Evolutionary conservation across 2,797 vertebrate species (phyloP).

Genomic region (Calcarius lapponicus): DNA sequence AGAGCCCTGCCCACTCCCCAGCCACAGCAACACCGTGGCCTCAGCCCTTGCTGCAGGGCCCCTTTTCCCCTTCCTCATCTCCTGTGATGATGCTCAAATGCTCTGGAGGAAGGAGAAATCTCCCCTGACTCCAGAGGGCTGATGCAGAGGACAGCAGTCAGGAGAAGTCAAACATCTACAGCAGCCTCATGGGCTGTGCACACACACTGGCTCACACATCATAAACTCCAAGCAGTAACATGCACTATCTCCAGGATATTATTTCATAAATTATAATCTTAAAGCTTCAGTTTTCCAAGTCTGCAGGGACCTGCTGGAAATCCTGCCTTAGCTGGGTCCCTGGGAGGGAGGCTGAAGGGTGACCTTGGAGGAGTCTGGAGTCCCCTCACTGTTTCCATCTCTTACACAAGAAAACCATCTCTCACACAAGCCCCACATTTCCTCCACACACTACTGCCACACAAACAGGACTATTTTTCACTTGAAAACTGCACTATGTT

Average conservation of each 20-base stretch:
- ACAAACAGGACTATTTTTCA: neutral
- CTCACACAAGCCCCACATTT: neutral
- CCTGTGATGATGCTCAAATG: neutral
- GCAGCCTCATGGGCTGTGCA: neutral
- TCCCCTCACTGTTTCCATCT: neutral
- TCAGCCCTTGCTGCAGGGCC: neutral
- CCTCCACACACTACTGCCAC: neutral
- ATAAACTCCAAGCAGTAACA: neutral
- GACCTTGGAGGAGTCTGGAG: neutral
- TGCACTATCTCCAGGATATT: neutral
- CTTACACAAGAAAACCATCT: neutral
- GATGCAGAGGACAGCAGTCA: neutral
- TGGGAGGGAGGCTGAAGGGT: neutral
- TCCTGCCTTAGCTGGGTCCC: neutral
- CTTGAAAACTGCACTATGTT: neutral
- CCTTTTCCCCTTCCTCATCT: neutral
- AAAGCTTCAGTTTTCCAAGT: neutral
- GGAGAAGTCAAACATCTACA: neutral
- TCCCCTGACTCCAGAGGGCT: neutral
- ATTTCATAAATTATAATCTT: neutral
- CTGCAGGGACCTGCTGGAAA: neutral
- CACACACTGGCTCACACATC: neutral
- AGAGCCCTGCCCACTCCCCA: neutral
- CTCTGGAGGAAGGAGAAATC: neutral
- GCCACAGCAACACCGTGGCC: neutral